These are phyloP conservation scores for Cairina moschata DNA, from an alignment of 2,113 vertebrate genomes.

Conservation along the genomic window DNA sequence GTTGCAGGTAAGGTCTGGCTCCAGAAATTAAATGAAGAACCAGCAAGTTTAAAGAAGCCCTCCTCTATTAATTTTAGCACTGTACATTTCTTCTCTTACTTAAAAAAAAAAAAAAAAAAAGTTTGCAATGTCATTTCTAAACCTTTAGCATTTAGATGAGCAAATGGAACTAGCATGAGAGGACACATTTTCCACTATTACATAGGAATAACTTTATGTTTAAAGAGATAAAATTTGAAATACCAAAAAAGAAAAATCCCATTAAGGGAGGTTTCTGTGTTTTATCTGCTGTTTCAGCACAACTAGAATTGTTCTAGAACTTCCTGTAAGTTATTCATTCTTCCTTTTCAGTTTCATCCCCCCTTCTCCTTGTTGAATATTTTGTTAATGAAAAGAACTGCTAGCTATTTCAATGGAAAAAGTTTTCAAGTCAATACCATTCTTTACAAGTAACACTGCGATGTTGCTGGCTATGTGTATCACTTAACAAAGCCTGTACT, in stretches of 20 bases:
- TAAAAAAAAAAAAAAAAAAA: background rate
- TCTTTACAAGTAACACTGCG: background rate
- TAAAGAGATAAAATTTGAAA: background rate
- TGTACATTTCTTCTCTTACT: background rate
- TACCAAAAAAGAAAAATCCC: background rate
- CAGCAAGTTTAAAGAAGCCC: background rate
- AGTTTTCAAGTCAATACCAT: background rate
- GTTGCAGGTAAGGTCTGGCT: background rate
- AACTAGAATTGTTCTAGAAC: background rate
- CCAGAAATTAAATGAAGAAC: background rate
- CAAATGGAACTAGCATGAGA: background rate
- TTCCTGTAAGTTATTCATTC: background rate
- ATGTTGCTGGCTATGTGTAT: background rate
- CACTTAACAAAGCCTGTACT: background rate
- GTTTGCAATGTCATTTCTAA: background rate
- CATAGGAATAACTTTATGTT: background rate
- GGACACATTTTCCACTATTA: background rate
- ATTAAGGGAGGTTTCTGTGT: background rate
- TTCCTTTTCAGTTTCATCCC: background rate
- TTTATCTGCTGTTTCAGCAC: background rate
- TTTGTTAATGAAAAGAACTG: background rate
- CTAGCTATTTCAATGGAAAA: background rate
- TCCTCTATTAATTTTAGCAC: background rate
- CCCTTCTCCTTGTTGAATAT: background rate
- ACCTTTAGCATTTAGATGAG: conserved; percentile 33